Base-by-base conservation (phyloP, 2,797 vertebrate species). In the Staurois parvus region DNA sequence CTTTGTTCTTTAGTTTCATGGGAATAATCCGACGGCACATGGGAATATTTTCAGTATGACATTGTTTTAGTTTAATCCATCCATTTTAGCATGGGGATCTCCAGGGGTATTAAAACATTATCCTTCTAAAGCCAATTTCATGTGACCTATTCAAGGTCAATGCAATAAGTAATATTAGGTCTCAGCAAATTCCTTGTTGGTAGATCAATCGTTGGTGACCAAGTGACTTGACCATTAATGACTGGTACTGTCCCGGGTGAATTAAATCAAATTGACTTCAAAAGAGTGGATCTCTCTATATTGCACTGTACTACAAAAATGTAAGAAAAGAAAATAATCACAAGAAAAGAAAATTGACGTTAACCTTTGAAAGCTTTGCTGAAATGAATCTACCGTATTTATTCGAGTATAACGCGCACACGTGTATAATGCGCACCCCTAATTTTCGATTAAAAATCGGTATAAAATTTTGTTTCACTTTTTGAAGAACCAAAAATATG, bases 121-220 rank as follows among this genome's bases (percentile, higher is more conserved):
- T 72, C 48, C 62, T 79, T 48, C 40, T 52, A 86, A 70, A 64
- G 28, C 62, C 62, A 81, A 81, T 86, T 86, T 82, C 78, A 70
- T 74, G 72, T 86, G 79, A 82, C 79, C 64, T 70, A 77, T 86
- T 86, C 72, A 86, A 86, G 79, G 79, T 64, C 79, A 86, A 56
- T 81, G 79, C 79, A 62, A 76, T 77, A 76, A 72, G 78, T 86
- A 77, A 86, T 86, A 28, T 81, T 77, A 21, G 79, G 52, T 75
- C 67, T 81, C 48, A 34, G 66, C 72, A 62, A 76, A 81, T 81
- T 81, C 66, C 72, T 76, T 77, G 73, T 59, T 72, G 34, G 66
- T 30, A 74, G 72, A 81, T 86, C 84, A 86, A 77, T 81, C 37
- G 21, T 66, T 72, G 40, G 45, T 66, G 73, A 64, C 79, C 73